Conservation (phyloP, 2,113 vertebrate genomes). For the Crotalus helleri region DNA sequence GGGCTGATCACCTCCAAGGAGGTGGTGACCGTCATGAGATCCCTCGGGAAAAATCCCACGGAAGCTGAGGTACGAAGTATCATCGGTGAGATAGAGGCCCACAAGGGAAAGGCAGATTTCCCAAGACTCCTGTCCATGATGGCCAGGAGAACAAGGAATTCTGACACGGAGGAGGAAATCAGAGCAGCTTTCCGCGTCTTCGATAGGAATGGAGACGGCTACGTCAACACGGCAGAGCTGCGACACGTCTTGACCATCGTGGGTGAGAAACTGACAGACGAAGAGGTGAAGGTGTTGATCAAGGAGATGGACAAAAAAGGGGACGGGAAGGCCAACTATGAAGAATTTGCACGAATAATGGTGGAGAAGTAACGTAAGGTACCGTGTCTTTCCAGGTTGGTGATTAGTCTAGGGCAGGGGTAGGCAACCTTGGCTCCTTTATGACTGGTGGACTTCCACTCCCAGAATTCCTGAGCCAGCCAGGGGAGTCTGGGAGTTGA, state of each 20-base stretch:
- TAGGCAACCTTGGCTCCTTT: too few relatives aligned
- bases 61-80: conserved; percentile 82
- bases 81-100: conserved; percentile 81
- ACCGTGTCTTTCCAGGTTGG: fast-evolving
- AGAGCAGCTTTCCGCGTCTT: conserved; percentile 70
- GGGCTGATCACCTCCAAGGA: conserved; percentile 83
- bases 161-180: conserved; percentile 71
- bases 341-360: conserved; percentile 61
- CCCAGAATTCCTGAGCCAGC: too few relatives aligned
- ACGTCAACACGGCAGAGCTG: conserved; percentile 54
- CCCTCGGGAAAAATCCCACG: conserved; percentile 84
- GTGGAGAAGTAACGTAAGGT: conserved; percentile 52
- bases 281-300: conserved; percentile 61
- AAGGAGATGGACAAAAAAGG: conserved; percentile 52
- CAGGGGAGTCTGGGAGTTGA: too few relatives aligned
- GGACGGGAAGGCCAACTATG: conserved; percentile 56
- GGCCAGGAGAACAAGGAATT: conserved; percentile 63
- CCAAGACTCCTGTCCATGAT: conserved; percentile 65
- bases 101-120: conserved; percentile 70
- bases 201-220: conserved; percentile 60
- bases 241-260: conserved; percentile 61
- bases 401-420: too few relatives aligned
- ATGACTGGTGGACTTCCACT: too few relatives aligned
- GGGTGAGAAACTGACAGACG: conserved; percentile 56
- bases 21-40: conserved; percentile 85